These are phyloP conservation scores for Notamacropus eugenii DNA, from an alignment of 2,797 vertebrate genomes.

Conservation along the genomic window DNA sequence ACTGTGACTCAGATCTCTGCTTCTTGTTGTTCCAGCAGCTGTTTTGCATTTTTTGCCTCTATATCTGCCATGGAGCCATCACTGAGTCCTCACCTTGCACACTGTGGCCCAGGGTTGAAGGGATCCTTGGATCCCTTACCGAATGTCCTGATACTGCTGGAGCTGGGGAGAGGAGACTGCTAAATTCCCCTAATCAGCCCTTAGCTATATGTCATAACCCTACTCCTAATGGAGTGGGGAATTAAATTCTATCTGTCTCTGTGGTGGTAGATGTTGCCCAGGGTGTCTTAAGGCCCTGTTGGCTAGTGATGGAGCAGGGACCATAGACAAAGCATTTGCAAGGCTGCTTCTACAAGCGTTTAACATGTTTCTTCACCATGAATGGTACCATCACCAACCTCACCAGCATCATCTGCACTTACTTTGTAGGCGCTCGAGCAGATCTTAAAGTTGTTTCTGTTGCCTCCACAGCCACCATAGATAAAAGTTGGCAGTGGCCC, in stretches of 20 bases:
- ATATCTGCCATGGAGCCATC: neutral
- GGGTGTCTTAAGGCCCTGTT: neutral
- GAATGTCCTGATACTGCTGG: neutral
- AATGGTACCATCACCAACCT: neutral
- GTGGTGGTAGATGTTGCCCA: neutral
- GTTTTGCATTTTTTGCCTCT: neutral
- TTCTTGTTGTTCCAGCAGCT: neutral
- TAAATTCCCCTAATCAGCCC: neutral
- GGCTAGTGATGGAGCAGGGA: neutral
- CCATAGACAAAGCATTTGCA: neutral
- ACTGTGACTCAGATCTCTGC: neutral
- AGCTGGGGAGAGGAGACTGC: neutral
- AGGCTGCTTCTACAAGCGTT: neutral
- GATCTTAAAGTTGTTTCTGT: conserved; percentile 34
- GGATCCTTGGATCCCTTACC: neutral
- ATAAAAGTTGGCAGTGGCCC: conserved; percentile 19
- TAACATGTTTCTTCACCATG: neutral
- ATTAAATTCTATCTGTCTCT: neutral
- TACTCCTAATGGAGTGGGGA: neutral
- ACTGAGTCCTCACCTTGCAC: neutral
- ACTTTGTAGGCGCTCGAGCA: conserved; percentile 58
- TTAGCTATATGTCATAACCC: neutral
- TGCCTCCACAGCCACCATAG: neutral
- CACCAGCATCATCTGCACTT: neutral
- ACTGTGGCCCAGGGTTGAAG: neutral